Evolutionary conservation across 2,797 vertebrate species (phyloP).

Genomic region (Rhabdomys pumilio): DNA sequence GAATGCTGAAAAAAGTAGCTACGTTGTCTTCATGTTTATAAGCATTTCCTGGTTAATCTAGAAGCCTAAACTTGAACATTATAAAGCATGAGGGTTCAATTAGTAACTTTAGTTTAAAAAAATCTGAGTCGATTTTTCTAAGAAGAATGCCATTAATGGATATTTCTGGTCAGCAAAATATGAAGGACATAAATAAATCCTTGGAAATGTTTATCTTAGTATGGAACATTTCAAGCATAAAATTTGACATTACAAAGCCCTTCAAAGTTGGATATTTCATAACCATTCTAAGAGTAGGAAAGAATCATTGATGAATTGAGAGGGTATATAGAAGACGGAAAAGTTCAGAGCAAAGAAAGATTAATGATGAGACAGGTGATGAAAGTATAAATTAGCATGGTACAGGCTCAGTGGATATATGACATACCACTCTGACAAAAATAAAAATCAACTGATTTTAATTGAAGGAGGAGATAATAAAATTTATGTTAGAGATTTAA

Average conservation of each 20-base stretch:
- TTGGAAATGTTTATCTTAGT: neutral
- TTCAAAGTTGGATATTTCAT: neutral
- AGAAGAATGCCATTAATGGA: neutral
- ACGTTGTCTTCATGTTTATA: too few relatives aligned
- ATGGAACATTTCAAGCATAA: neutral
- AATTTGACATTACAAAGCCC: neutral
- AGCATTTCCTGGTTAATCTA: neutral
- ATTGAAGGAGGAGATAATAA: neutral
- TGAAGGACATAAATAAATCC: neutral
- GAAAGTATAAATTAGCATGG: neutral
- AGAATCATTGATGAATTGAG: neutral
- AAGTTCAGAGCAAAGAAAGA: neutral
- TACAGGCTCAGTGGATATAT: neutral
- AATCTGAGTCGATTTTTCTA: neutral
- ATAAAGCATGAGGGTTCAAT: neutral
- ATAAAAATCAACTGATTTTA: neutral
- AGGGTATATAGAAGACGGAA: neutral
- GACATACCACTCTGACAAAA: neutral
- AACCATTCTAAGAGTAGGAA: neutral
- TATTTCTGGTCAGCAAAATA: neutral
- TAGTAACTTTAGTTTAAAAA: neutral
- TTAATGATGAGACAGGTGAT: neutral
- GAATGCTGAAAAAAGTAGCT: too few relatives aligned
- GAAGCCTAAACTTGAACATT: neutral
- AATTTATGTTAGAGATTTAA: neutral